Base-by-base conservation (phyloP, 2,888 invertebrate species). In the Chesias legatella region DNA sequence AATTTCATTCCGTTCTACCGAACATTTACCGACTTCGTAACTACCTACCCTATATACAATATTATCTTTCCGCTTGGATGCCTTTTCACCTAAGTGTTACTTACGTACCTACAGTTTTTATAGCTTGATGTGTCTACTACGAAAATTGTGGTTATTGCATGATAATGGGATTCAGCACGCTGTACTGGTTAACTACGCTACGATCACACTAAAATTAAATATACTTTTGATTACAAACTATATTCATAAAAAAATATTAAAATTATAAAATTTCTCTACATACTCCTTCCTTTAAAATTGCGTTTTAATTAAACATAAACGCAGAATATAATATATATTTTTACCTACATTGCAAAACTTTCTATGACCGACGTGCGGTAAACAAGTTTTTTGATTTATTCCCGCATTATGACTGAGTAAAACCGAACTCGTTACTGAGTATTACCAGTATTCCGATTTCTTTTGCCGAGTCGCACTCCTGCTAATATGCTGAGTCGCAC, bases 41-140 rank as follows among this genome's bases (percentile, higher is more conserved):
- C 2, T 17, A 17, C 11, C 27, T 33, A 22, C 33, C 10, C 25
- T 25, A 30, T 24, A 39, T 40, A 33, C 45, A 56, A 51, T 52
- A 53, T 53, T 53, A 56, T 56, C 51, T 53, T 33, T 44, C 53
- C 52, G 55, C 51, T 49, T 33, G 38, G 43, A 13, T 50, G 55
- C 48, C 10, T 48, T 46, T 50, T 47, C 54, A 49, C 48, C 58
- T 53, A 54, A 3, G 52, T 49, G 49, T 40, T 17, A 49, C 36
- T 43, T 30, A 25, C 9, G 11, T 48, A 58, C 53, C 50, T 50
- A 17, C 13, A 17, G 13, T 55, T 55, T 58, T 56, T 56, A 55
- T 53, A 47, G 41, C 35, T 51, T 53, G 43, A 34, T 55, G 48
- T 49, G 47, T 39, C 41, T 31, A 34, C 30, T n/a, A n/a, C n/a